Evolutionary conservation across 2,797 vertebrate genomes (phyloP), one percentile per base, ranked within the genome.

Genomic region (Erethizon dorsatum): DNA sequence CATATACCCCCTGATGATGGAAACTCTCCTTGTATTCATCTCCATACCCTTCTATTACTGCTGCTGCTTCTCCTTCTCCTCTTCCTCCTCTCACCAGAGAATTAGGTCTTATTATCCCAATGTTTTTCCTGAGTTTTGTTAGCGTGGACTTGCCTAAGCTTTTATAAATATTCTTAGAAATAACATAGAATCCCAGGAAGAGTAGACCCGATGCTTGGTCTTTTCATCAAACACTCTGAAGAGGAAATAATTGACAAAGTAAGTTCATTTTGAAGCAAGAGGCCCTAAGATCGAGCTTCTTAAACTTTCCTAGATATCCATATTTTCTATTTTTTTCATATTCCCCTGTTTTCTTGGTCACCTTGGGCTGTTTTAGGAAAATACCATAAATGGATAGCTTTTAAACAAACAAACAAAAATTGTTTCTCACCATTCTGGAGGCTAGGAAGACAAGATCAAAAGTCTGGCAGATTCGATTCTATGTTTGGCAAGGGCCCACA

Each of bases 191-290:
- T 50, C 4, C 5, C n/a, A 82, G 37, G 41, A 41, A 91, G 45
- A 22, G 0, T 0, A 18, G 26, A 61, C 20, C 17, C 3, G 2
- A 73, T 28, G 2, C 2, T 54, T 90, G n/a, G 20, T n/a, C 93
- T 86, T 96, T 85, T 83, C 93, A 83, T 59, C n/a, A 91, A 56
- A 18, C 22, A 56, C 17, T 17, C 10, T 45, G 82, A 94, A 91
- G 52, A 56, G 5, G 20, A 77, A 88, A 17, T n/a, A 71, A 94
- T 31, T 45, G 17, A 65, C 0, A 73, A 88, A 91, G 22, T 33
- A 54, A 69, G n/a, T 15, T 54, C 41, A 47, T 18, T 41, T 41
- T 33, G 17, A 18, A 22, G 37, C 69, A 69, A 4, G 7, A 54
- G 41, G 45, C 28, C 65, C 22, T 37, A 26, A 80, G 5, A 4